Evolutionary conservation across 1,140 invertebrate genomes (phyloP).

Genomic region (Charaxes varanes): DNA sequence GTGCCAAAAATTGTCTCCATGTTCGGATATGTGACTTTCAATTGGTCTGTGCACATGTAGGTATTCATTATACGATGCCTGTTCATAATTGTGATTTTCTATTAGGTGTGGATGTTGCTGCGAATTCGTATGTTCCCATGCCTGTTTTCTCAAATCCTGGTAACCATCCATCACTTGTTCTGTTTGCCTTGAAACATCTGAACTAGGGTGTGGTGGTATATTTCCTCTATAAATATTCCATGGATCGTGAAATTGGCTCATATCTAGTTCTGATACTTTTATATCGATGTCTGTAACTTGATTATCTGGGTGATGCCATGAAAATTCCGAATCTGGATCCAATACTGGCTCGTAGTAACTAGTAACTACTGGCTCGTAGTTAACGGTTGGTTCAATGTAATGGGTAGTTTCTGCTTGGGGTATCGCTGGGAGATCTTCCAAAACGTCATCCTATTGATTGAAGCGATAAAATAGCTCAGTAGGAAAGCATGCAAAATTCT

Average conservation of each 20-base stretch:
- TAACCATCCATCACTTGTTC: slow-evolving; percentile 27
- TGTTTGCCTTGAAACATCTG: slow-evolving; percentile 15
- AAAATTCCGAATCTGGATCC: slow-evolving; percentile 63
- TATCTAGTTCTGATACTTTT: slow-evolving; percentile 32
- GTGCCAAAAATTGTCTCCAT: slow-evolving; percentile 7
- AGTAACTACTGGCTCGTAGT: no score
- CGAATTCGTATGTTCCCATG: slow-evolving; percentile 38
- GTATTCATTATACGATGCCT: neutral
- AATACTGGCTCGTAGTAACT: slow-evolving; percentile 43
- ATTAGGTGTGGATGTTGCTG: slow-evolving; percentile 9
- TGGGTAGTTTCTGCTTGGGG: slow-evolving; percentile 30
- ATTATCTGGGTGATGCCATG: slow-evolving; percentile 59
- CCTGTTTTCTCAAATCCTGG: slow-evolving; percentile 45
- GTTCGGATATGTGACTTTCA: neutral
- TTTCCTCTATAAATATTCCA: slow-evolving; percentile 73
- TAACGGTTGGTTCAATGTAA: slow-evolving; percentile 23
- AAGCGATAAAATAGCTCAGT: slow-evolving; percentile 58
- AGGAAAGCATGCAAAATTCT: slow-evolving; percentile 53
- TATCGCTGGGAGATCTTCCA: slow-evolving; percentile 34
- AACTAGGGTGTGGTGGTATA: slow-evolving; percentile 37
- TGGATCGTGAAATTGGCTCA: slow-evolving; percentile 75
- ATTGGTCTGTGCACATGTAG: neutral
- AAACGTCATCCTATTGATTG: slow-evolving; percentile 57
- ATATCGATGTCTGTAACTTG: slow-evolving; percentile 29
- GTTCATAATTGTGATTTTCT: slow-evolving; percentile 9